Evolutionary conservation across 2,113 vertebrate genomes (phyloP), one percentile per base, ranked within the genome.

Genomic region (Forbesichthys papilliferus): DNA sequence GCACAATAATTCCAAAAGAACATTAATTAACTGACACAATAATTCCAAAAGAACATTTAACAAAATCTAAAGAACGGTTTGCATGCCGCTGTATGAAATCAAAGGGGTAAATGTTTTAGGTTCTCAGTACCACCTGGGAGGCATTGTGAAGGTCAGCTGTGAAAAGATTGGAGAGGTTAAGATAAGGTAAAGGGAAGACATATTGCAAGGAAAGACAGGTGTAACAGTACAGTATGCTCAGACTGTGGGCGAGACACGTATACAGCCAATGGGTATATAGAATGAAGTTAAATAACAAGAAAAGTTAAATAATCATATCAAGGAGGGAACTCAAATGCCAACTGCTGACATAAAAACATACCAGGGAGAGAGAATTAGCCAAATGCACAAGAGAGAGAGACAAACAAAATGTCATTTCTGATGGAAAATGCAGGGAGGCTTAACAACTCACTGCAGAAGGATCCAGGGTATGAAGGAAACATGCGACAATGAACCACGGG

Each of bases 61-160:
- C 11, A 6, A 57, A 20, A 57, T 20, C n/a, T 27, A 27, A 58
- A 20, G 61, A 54, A 74, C 9, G 55, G 69, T 71, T 81, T 49
- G 54, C 10, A 8, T 79, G 78, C 81, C 70, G 69, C 63, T 68
- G 52, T 13, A 65, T 48, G 48, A 71, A 81, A 73, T 69, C 61
- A 48, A 56, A 65, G 52, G 61, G 55, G 66, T 66, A 86, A 81
- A 73, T 62, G 66, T 78, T 56, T 55, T 58, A 34, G 57, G 61
- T 75, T 66, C 73, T 79, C 65, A 42, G 54, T n/a, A 34, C 61
- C 79, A 69, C 59, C 73, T 73, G 77, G 71, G 71, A 77, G 77
- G 42, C 66, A 13, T 74, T 73, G 67, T 69, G 53, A 74, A 86
- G 87, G 86, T 85, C 82, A 78, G 53, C 42, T 47, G 46, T 64